Base-by-base conservation (phyloP, 2,113 vertebrate species). In the Casuarius casuarius region DNA sequence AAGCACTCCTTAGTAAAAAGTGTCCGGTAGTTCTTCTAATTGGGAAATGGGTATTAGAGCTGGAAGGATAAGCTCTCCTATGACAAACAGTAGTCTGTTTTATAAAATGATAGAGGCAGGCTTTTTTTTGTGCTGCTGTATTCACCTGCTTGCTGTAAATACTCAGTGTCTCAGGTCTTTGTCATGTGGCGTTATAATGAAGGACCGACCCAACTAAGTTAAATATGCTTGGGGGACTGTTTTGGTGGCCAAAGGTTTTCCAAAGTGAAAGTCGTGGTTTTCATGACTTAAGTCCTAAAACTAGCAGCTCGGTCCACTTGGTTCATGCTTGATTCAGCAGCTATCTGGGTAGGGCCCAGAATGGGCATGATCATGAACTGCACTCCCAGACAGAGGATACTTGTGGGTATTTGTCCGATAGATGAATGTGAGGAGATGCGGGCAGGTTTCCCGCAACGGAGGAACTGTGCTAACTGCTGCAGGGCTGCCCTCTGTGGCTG, bases 401-500 rank as follows among this genome's bases (percentile, higher is more conserved):
- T 31, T 58, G 56, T 10, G 38, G n/a, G 52, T 54, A 8, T 61
- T 52, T 59, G 54, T 31, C 19, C 14, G 63, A 19, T 0, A 0
- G 54, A 85, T 46, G 16, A 80, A 46, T 4, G 0, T 9, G 54
- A 31, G 70, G 46, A 62, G 1, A 1, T 20, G 12, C 5, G 46
- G 35, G 6, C 38, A 72, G 62, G 4, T 75, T 48, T 83, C 33
- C 67, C 5, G 7, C 21, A 11, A 12, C 0, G 2, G 28, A 17
- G 9, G 31, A 2, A 42, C 42, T 28, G n/a, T 59, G 26, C 5
- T 78, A 38, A 58, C 4, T 33, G 44, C 21, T 23, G 26, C 16
- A 15, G 35, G 6, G 46, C 26, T 77, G 61, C 38, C 21, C 1
- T 1, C 25, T 59, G n/a, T 3, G 0, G 16, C 25, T 1, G 0